Base-by-base conservation (phyloP, 2,888 invertebrate genomes). In the Agrilus cyanescens region DNA sequence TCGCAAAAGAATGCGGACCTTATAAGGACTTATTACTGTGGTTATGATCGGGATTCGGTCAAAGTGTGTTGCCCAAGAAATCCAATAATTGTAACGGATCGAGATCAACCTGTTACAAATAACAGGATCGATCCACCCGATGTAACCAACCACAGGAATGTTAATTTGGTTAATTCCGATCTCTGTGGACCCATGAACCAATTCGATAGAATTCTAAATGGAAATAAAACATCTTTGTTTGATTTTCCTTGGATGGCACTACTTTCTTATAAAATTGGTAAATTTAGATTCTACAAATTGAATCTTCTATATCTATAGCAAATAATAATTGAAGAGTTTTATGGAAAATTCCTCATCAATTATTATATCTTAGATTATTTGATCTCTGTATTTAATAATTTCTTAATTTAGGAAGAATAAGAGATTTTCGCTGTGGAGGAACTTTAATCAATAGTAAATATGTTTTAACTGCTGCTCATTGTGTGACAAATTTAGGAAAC, bases 201-300 rank as follows among this genome's bases (percentile, higher is more conserved):
- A 47, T 2, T 48, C 59, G 32, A 40, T 7, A 41, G 39, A 30
- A 50, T 50, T 37, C 37, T 31, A 20, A 73, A 74, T 2, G 85
- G 85, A 0, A 70, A 75, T 35, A 65, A 70, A 46, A 78, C 84
- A 0, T 60, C 60, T 0, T 58, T 82, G 4, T 74, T 70, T 32
- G 79, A 85, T 51, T 82, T 75, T 63, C 85, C 85, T 0, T 85
- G 85, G 85, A 79, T 85, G 81, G 82, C 78, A 0, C 64, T 84
- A 2, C 58, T 85, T n/a, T 72, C 74, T 2, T 85, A 82, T 44
- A 40, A 56, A 10, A 54, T 51, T 5, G 49, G 58, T 37, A 30
- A 42, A 5, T 49, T 25, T 14, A 29, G 8, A 32, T 12, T 12
- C 25, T 20, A 20, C 20, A 20, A 20, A 7, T 20, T 7, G 3